Base-by-base conservation (phyloP, 2,113 vertebrate genomes). In the Misgurnus anguillicaudatus region DNA sequence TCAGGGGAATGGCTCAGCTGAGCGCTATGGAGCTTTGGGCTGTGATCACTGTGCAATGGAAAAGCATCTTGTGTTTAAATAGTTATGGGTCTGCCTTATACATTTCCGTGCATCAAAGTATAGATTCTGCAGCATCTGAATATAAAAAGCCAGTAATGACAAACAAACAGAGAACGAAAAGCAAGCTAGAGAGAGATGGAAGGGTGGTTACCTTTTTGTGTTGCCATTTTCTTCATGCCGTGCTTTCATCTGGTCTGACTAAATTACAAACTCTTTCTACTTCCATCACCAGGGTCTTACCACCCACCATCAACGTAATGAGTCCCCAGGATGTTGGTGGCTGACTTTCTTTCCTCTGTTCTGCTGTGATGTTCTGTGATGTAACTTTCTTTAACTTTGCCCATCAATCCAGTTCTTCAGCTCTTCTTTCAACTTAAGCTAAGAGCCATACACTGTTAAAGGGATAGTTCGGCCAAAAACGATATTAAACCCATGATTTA, bases 141-240 rank as follows among this genome's bases (percentile, higher is more conserved):
- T 74, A 58, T 16, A 61, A 63, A 39, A 76, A 51, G 61, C 31
- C 58, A 51, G 41, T 75, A 75, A 76, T 76, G 60, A 64, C 74
- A 76, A 64, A 64, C 21, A 76, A 75, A 53, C 61, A 75, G n/a
- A 24, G 70, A 21, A 3, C 5, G 0, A 48, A 62, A 41, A 45
- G 58, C 14, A 16, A 39, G 61, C 4, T 21, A 48, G 45, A 63
- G 47, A 2, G 72, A 62, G 38, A 58, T 73, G 38, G 53, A 62
- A 19, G 17, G 57, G 11, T 74, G 38, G 39, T 73, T 73, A 62
- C 72, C 57, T 53, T 48, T 75, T 64, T 76, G 60, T 64, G 45
- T 63, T 76, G n/a, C 73, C 73, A 64, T 76, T 76, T 76, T 76
- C 73, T 76, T 63, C 51, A 75, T 48, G 74, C 64, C 6, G 57